Conservation (phyloP, 2,888 invertebrate genomes). For the Cerceris ruficornis region DNA sequence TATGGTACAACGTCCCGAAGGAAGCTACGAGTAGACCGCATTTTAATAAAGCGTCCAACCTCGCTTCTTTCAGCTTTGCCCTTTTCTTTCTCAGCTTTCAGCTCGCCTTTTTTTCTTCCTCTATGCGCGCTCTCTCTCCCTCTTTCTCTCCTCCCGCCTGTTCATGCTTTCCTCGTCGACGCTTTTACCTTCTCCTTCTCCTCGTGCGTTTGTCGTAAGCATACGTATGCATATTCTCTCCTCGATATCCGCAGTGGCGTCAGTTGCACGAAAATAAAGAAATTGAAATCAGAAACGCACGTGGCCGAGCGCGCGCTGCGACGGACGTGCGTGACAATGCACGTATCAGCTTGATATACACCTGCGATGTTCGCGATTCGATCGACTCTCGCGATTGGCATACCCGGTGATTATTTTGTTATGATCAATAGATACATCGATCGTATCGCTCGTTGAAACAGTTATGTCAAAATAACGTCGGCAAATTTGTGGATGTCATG, state of each 20-base stretch:
- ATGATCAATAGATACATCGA: too few species aligned
- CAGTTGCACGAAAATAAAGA: constrained; percentile 48
- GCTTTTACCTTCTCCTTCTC: neutral
- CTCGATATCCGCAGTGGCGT: constrained; percentile 1
- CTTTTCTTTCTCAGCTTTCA: too few species aligned
- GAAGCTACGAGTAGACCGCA: neutral
- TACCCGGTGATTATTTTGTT: neutral
- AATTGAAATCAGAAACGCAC: neutral
- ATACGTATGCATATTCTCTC: neutral
- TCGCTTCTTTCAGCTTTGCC: neutral
- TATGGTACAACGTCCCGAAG: too few species aligned
- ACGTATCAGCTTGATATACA: neutral
- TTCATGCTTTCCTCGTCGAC: neutral
- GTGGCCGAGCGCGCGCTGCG: neutral
- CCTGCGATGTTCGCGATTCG: neutral
- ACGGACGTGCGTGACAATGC: neutral
- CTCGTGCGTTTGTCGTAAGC: neutral
- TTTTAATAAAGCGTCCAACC: neutral
- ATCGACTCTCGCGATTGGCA: neutral
- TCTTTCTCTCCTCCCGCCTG: neutral
- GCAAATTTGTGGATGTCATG: too few species aligned
- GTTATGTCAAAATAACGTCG: too few species aligned
- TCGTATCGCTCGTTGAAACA: too few species aligned
- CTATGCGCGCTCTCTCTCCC: neutral
- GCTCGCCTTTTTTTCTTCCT: neutral